These are phyloP conservation scores for Turritopsis rubra DNA, from an alignment of 30 jellyfish, hydroid and myxozoan species.

Conservation along the genomic window DNA sequence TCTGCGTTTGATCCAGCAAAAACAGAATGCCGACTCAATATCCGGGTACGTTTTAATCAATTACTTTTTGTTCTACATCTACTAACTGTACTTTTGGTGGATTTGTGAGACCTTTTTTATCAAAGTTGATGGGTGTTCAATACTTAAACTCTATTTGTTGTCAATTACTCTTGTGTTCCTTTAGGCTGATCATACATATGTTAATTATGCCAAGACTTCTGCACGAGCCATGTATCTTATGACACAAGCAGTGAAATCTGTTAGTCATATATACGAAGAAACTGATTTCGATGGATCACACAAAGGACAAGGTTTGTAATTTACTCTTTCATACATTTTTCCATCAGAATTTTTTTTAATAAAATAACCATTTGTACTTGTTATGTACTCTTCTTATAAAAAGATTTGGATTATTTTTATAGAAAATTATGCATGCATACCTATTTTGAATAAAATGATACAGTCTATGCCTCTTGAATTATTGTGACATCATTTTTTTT, in stretches of 20 bases:
- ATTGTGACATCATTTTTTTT: too few relatives aligned
- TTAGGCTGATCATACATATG: conserved; percentile 5
- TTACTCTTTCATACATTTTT: not conserved
- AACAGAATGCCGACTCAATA: conserved; percentile 61
- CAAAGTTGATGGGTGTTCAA: too few relatives aligned
- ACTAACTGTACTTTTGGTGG: not conserved
- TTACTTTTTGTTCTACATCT: not conserved
- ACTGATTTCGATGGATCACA: conserved; percentile 37
- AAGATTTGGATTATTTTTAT: too few relatives aligned
- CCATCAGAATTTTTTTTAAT: too few relatives aligned
- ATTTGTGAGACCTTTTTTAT: not conserved
- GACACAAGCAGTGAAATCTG: conserved; percentile 79
- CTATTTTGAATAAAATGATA: too few relatives aligned
- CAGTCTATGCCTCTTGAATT: too few relatives aligned
- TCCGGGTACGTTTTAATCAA: conserved; percentile 57
- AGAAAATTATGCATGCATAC: too few relatives aligned
- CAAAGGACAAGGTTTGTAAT: conserved; percentile 1
- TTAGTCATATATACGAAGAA: conserved; percentile 44
- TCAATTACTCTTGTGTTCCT: too few relatives aligned
- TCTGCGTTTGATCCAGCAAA: conserved; percentile 37
- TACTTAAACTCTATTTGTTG: too few relatives aligned
- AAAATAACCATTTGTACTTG: too few relatives aligned
- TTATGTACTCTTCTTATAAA: too few relatives aligned
- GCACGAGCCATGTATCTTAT: conserved; percentile 69
- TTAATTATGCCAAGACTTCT: conserved; percentile 47